phyloP scores from a whole-genome alignment of 1,140 invertebrate genomes.

The Orius insidiosus region DNA sequence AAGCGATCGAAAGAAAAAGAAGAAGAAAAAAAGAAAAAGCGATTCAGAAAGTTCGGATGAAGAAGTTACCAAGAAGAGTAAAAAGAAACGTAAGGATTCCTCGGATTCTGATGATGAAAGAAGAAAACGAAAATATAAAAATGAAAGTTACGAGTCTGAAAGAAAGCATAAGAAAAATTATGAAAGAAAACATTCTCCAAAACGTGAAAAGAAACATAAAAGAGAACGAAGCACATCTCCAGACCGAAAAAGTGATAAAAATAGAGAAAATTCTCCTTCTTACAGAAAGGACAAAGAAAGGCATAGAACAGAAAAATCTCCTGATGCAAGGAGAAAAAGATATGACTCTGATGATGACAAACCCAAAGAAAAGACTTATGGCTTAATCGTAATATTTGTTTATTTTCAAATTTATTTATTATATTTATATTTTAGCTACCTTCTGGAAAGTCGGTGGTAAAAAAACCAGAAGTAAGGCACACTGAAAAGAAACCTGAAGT shows the following conservation, averaged over 20 bases:
- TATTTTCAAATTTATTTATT: too few relatives aligned
- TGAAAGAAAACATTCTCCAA: background rate
- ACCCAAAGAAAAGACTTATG: too few relatives aligned
- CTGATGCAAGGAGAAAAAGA: too few relatives aligned
- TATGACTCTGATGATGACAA: too few relatives aligned
- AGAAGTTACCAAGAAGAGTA: constrained; percentile 4
- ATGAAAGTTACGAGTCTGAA: background rate
- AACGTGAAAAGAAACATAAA: background rate
- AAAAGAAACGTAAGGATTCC: background rate
- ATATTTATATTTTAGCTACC: too few relatives aligned
- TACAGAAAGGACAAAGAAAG: too few relatives aligned
- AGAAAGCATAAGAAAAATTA: background rate
- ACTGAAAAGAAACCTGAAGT: background rate
- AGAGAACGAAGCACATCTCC: background rate
- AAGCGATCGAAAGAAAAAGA: constrained; percentile 14
- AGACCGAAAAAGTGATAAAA: too few relatives aligned
- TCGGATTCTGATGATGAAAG: background rate
- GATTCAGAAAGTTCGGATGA: constrained; percentile 9
- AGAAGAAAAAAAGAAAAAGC: constrained; percentile 15
- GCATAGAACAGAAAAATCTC: too few relatives aligned
- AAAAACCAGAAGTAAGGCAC: too few relatives aligned
- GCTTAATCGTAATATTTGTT: too few relatives aligned
- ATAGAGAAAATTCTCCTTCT: too few relatives aligned
- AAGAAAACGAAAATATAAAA: constrained; percentile 1
- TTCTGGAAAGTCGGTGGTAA: too few relatives aligned